Base-by-base conservation (phyloP, 2,888 invertebrate species). In the Aphidius colemani region DNA sequence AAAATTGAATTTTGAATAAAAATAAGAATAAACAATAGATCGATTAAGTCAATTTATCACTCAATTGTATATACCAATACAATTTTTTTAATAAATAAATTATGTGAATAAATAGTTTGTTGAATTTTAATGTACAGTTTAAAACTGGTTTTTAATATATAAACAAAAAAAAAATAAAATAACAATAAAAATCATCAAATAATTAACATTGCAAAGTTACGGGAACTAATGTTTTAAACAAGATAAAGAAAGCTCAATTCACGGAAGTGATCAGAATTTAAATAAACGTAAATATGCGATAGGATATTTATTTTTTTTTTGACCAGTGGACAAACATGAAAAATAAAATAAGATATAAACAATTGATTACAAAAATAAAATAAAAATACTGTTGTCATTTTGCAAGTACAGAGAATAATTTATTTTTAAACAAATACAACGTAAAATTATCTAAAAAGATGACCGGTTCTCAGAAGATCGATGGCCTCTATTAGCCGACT, bases 231-330 rank as follows among this genome's bases (percentile, higher is more conserved):
- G 57, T 57, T n/a, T 46, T 39, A 46, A 30, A 30, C 51, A 49
- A 51, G 63, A 66, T 58, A 50, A 51, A 41, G 53, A 50, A 41
- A 11, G 50, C 51, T 18, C 13, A 61, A 60, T 30, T 57, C 57
- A 46, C 57, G 57, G 57, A 57, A 57, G 57, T 57, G 39, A 46
- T 46, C 40, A 44, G 40, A 46, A 56, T 43, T 51, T n/a, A 57
- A 48, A 9, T 50, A 46, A 61, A 51, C 64, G 61, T 30, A 59
- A 68, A 60, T 63, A 63, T 71, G 72, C 72, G 73, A 70, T 73
- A 70, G 72, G 67, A 74, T 72, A 71, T 71, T 70, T 71, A 72
- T 74, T 72, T 75, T 69, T 60, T 69, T 65, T 56, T 57, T 60
- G 68, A 61, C 49, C 59, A 59, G 66, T 71, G 66, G 66, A 70